Evolutionary conservation across 2,113 vertebrate genomes (phyloP), one percentile per base, ranked within the genome.

Genomic region (Psammodynastes pulverulentus): DNA sequence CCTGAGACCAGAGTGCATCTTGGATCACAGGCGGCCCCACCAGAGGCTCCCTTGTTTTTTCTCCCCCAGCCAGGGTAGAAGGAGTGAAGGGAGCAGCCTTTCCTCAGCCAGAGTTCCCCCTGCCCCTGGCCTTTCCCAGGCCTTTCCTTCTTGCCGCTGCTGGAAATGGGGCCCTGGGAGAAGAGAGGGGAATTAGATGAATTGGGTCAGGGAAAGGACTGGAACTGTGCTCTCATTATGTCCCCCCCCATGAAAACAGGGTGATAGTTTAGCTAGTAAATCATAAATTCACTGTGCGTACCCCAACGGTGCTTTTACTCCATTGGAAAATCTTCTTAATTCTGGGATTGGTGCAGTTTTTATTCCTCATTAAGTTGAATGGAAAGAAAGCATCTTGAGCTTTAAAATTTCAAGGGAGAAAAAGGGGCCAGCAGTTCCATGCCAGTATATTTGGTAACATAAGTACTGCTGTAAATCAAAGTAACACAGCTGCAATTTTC

Each of bases 401-500:
- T 43, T 58, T 49, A 13, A 89, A 91, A 86, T 0, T 0, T 0
- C 19, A 86, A 46, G 79, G 84, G 6, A 86, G 43, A 43, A 53
- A 46, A 43, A 2, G 5, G 45, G 89, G 86, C 90, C 94, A 88
- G 84, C 87, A 72, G 39, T 91, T 88, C 9, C 89, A 87, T 54
- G 46, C 52, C 29, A 24, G 4, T 9, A 48, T 87, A 92, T 39
- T 84, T 0, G 0, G 52, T 86, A 8, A 85, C 0, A 2, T 3
- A 15, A 58, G 9, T 0, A 0, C 4, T 19, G 34, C 89, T 48
- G 1, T 51, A 62, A 91, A 86, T 92, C 62, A 62, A 52, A n/a
- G 49, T 3, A 1, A 46, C 8, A 52, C 8, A 17, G 79, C 46
- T 48, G 91, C 54, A 45, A 26, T 89, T 48, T 89, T 90, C 89